phyloP scores from a whole-genome alignment of 2,888 invertebrate species.

The Sinopyrophorus schimmeli region DNA sequence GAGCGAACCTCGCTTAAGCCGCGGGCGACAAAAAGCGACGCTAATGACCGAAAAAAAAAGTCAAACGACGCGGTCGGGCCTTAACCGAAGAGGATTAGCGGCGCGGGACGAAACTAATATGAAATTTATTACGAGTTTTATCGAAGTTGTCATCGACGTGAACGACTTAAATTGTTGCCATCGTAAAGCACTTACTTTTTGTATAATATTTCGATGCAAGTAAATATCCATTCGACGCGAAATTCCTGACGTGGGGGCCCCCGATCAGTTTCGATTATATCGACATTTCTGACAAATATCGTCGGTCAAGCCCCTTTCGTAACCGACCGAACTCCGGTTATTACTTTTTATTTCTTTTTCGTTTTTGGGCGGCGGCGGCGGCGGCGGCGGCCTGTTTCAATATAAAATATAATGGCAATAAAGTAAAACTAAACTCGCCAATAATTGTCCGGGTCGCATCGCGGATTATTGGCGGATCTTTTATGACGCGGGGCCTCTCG shows the following conservation, averaged over 20 bases:
- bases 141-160: no score
- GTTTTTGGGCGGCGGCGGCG: no score
- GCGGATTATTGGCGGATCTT: slow-evolving; percentile 23
- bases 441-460: slow-evolving; percentile 36
- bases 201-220: slow-evolving; percentile 22
- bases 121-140: no score
- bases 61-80: no score
- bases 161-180: no score
- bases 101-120: no score
- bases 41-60: no score
- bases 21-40: no score
- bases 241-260: slow-evolving; percentile 15
- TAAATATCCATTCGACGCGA: slow-evolving; percentile 14
- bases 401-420: slow-evolving; percentile 35
- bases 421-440: slow-evolving; percentile 35
- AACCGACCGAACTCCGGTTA: slow-evolving; percentile 18
- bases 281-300: slow-evolving; percentile 30
- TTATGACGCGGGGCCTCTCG: slow-evolving; percentile 26
- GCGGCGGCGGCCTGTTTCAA: slow-evolving; percentile 10
- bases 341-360: slow-evolving; percentile 28
- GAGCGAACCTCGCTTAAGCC: no score
- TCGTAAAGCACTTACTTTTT: no score
- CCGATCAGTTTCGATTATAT: slow-evolving; percentile 20
- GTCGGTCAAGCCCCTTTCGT: slow-evolving; percentile 23
- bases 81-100: no score